A percentile compares a stretch with the other conserved stretches of the same genome.
phyloP scores from a whole-genome alignment of 2,888 invertebrate genomes.

The Macropis europaea region DNA sequence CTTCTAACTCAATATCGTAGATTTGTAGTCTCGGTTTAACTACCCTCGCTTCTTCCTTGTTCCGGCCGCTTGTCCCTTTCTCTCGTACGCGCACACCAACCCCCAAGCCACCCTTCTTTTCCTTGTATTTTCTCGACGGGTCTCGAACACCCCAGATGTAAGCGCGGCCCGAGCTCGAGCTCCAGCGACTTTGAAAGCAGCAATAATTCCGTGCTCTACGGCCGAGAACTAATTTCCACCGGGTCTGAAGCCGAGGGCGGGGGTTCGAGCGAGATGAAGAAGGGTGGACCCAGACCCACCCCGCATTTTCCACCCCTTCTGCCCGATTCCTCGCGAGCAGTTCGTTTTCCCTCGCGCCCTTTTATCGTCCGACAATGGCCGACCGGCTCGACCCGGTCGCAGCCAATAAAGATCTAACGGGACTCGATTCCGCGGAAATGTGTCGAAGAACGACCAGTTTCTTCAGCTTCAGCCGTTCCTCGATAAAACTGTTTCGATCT shows the following conservation, averaged over 20 bases:
- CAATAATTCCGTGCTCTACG: slow-evolving; percentile 70
- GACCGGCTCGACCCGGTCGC: slow-evolving; percentile 23
- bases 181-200: slow-evolving; percentile 66
- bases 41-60: slow-evolving; percentile 59
- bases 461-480: slow-evolving; percentile 6
- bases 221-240: slow-evolving; percentile 72
- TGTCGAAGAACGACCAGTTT: neutral
- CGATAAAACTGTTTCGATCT: neutral
- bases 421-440: slow-evolving; percentile 27
- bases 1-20: slow-evolving; percentile 77
- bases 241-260: slow-evolving; percentile 24
- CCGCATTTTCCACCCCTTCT: slow-evolving; percentile 4
- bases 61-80: neutral
- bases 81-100: neutral
- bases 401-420: slow-evolving; percentile 50
- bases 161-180: slow-evolving; percentile 46
- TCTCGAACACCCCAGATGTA: slow-evolving; percentile 37
- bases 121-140: slow-evolving; percentile 39
- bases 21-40: slow-evolving; percentile 73
- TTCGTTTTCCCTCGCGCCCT: slow-evolving; percentile 51
- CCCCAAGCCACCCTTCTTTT: slow-evolving; percentile 15
- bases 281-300: slow-evolving; percentile 26
- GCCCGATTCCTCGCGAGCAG: slow-evolving; percentile 33
- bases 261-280: slow-evolving; percentile 38
- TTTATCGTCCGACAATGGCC: slow-evolving; percentile 61